phyloP scores from a whole-genome alignment of 1,140 invertebrate species.

The Bombus confusus region DNA sequence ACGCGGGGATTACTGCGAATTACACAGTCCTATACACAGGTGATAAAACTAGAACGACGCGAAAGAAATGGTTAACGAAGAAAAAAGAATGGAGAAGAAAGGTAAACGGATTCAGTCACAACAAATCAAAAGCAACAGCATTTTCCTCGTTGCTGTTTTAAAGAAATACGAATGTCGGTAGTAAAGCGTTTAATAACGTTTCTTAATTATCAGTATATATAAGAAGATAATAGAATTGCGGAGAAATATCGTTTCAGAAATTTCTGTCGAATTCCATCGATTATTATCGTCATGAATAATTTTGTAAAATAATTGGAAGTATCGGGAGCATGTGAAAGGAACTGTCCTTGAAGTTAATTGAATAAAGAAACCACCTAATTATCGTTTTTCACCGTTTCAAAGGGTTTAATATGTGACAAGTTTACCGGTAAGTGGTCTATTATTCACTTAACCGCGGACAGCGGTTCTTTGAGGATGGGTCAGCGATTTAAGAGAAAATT shows the following conservation, averaged over 20 bases:
- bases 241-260: not conserved
- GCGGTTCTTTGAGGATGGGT: not conserved
- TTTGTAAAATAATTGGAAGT: not conserved
- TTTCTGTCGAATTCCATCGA: not conserved
- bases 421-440: slow-evolving; percentile 10
- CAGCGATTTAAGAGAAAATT: slow-evolving; percentile 26
- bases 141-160: not conserved
- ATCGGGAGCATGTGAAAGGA: not conserved
- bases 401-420: not conserved
- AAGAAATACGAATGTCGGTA: too few species aligned
- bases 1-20: slow-evolving; percentile 33
- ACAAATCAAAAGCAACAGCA: not conserved
- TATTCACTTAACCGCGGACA: slow-evolving; percentile 12
- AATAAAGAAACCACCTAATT: not conserved
- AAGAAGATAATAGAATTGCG: too few species aligned
- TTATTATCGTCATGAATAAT: not conserved
- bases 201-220: not conserved
- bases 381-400: not conserved
- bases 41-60: slow-evolving; percentile 7
- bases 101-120: not conserved
- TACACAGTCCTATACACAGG: slow-evolving; percentile 7
- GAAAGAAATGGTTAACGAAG: slow-evolving; percentile 22
- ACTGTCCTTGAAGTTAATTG: not conserved
- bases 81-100: not conserved
- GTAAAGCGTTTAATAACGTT: too few species aligned